A percentile compares a stretch with the other conserved stretches of the same genome.
Conservation (phyloP, 2,113 vertebrate species). For the Phaethornis superciliosus region DNA sequence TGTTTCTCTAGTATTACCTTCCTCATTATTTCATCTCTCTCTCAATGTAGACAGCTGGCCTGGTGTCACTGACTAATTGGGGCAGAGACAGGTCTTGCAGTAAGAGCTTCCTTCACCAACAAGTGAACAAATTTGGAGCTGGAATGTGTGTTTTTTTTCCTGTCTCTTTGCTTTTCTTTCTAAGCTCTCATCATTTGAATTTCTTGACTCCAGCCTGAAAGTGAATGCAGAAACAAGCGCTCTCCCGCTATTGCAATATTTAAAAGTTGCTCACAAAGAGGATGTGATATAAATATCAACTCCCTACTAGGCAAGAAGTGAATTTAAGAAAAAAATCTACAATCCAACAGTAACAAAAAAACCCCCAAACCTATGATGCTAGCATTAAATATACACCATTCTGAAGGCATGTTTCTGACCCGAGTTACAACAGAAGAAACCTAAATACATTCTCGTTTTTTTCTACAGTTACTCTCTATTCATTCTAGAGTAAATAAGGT, state of each 20-base stretch:
- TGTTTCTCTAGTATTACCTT: not conserved
- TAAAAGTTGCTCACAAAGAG: not conserved
- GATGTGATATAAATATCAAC: not conserved
- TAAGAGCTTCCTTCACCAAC: not conserved
- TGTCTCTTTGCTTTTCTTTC: not conserved
- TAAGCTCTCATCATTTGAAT: not conserved
- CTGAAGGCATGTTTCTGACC: not conserved
- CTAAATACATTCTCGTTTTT: not conserved
- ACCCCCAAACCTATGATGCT: not conserved
- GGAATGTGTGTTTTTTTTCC: not conserved
- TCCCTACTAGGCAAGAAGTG: not conserved
- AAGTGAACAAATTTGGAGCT: not conserved
- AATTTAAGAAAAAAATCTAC: not conserved
- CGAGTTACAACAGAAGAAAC: not conserved
- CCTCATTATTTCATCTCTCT: not conserved
- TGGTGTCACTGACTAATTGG: not conserved
- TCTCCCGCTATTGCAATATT: slow-evolving; percentile 16
- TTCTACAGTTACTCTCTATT: not conserved
- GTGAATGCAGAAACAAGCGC: not conserved
- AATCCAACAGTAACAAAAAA: not conserved
- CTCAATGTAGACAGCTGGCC: not conserved
- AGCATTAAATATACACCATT: not conserved
- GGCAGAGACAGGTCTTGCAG: not conserved
- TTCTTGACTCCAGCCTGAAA: not conserved
- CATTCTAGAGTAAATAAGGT: not conserved